phyloP scores from a whole-genome alignment of 1,140 invertebrate species.

The Samia ricini region DNA sequence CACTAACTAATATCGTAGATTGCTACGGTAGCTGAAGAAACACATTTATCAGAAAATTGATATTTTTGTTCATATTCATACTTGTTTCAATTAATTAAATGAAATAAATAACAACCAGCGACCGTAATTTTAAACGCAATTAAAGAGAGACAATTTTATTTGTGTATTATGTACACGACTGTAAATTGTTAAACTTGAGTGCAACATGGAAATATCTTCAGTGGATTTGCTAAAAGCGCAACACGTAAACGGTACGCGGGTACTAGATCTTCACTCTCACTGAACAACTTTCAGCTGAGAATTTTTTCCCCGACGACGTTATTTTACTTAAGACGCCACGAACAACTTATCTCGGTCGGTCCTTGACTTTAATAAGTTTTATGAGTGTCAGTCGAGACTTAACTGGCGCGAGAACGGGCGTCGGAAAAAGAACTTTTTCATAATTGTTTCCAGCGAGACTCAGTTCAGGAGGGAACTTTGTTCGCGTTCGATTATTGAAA shows the following conservation, averaged over 20 bases:
- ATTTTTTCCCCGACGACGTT: slow-evolving; percentile 71
- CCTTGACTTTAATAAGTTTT: slow-evolving; percentile 78
- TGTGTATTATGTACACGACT: background rate
- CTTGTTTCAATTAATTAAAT: background rate
- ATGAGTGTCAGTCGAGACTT: slow-evolving; percentile 72
- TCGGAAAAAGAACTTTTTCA: slow-evolving; percentile 71
- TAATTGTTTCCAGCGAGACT: slow-evolving; percentile 75
- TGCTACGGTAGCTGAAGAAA: background rate
- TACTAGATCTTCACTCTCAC: slow-evolving; percentile 66
- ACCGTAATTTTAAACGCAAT: no score
- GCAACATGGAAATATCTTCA: background rate
- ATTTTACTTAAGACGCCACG: slow-evolving; percentile 74
- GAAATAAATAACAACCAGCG: no score
- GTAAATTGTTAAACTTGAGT: background rate
- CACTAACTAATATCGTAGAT: background rate
- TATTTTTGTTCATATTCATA: no score
- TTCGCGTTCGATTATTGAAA: slow-evolving; percentile 70
- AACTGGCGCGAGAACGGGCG: slow-evolving; percentile 68
- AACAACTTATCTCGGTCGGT: slow-evolving; percentile 74
- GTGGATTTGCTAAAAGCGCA: slow-evolving; percentile 39
- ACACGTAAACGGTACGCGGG: slow-evolving; percentile 47
- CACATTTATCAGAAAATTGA: background rate
- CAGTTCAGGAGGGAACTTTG: slow-evolving; percentile 50
- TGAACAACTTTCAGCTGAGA: slow-evolving; percentile 53
- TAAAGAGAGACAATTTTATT: background rate